These are phyloP conservation scores for Conchocele bisecta DNA, from an alignment of 2,888 invertebrate genomes.

Conservation along the genomic window DNA sequence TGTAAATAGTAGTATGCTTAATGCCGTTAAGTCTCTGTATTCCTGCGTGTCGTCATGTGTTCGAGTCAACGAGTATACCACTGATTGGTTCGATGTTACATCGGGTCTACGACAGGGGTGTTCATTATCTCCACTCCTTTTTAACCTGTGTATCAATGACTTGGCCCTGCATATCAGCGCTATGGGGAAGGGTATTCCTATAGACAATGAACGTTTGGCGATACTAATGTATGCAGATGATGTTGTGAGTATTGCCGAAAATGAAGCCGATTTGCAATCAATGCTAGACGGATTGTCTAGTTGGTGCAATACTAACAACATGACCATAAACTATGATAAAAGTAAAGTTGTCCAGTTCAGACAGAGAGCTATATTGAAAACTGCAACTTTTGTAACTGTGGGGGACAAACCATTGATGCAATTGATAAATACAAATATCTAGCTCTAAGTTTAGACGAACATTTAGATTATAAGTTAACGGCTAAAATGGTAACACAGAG, in stretches of 20 bases:
- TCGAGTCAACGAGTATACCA: background rate
- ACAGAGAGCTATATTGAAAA: background rate
- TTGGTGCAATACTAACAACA: background rate
- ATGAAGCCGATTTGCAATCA: slow-evolving; percentile 1
- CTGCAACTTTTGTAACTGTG: slow-evolving; percentile 7
- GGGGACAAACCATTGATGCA: background rate
- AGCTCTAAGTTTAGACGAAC: slow-evolving; percentile 6
- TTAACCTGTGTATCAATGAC: slow-evolving; percentile 14
- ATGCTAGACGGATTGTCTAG: background rate
- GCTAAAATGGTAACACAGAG: slow-evolving; percentile 21
- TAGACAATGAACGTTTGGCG: slow-evolving; percentile 3
- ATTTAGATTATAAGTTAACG: slow-evolving; percentile 5
- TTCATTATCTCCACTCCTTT: slow-evolving; percentile 5
- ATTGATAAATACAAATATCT: slow-evolving; percentile 8
- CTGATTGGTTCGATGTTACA: slow-evolving; percentile 12
- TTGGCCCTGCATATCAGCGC: slow-evolving; percentile 3
- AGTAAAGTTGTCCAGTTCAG: slow-evolving; percentile 21
- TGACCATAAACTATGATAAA: slow-evolving; percentile 7
- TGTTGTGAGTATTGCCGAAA: slow-evolving; percentile 1
- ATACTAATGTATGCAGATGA: slow-evolving; percentile 12
- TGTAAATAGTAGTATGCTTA: background rate
- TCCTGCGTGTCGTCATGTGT: background rate
- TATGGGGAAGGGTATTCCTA: slow-evolving; percentile 1
- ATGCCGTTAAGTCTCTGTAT: slow-evolving; percentile 1
- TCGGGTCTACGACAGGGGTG: slow-evolving; percentile 6